phyloP scores from a whole-genome alignment of 2,113 vertebrate species.

The Alligator mississippiensis region DNA sequence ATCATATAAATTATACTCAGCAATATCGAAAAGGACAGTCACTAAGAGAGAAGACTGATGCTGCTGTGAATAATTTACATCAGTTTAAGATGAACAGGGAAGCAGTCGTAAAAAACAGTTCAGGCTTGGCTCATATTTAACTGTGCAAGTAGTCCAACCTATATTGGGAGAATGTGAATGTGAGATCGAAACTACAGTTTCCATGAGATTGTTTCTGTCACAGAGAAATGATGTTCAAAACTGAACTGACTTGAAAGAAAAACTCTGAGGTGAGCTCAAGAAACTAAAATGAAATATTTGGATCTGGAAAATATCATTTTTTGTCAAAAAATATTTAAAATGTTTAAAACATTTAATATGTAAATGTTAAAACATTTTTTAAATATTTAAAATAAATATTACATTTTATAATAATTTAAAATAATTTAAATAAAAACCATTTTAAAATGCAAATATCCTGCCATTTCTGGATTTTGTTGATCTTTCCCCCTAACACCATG shows the following conservation, averaged over 20 bases:
- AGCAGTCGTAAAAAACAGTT: not conserved
- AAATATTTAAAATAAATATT: no score
- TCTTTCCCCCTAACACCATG: no score
- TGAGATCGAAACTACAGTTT: not conserved
- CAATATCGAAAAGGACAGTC: not conserved
- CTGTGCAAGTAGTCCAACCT: not conserved
- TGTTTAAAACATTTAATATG: not conserved
- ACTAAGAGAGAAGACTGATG: not conserved
- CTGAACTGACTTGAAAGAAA: not conserved
- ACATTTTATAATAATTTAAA: no score
- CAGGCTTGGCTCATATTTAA: not conserved
- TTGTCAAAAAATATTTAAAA: not conserved
- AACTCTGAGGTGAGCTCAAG: no score
- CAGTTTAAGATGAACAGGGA: not conserved
- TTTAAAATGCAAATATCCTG: no score
- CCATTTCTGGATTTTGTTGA: no score
- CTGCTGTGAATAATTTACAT: not conserved
- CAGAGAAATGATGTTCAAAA: not conserved
- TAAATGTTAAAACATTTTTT: no score
- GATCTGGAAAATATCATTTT: not conserved
- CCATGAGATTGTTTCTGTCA: not conserved
- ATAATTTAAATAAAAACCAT: no score
- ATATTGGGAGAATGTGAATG: not conserved
- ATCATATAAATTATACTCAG: not conserved
- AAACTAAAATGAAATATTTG: no score